Percentiles rank a stretch among this genome's conserved stretches.
phyloP scores from a whole-genome alignment of 30 jellyfish, hydroid and myxozoan species.

The Aurelia coerulea region DNA sequence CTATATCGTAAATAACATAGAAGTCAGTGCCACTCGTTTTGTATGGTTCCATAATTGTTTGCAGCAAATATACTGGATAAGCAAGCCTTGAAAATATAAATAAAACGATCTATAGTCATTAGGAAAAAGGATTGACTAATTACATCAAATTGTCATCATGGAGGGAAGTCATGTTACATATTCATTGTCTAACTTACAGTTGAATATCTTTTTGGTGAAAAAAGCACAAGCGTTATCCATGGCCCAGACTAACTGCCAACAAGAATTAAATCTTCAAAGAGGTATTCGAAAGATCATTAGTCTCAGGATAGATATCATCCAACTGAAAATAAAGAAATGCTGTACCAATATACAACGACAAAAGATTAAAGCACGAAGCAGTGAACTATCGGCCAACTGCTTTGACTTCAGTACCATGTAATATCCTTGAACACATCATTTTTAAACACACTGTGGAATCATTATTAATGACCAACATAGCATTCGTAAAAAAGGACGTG shows the following conservation, averaged over 20 bases:
- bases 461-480: conserved; percentile 32
- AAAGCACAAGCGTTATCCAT: neutral
- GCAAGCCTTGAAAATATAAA: too few species aligned
- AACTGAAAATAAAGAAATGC: conserved; percentile 2
- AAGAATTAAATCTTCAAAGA: neutral
- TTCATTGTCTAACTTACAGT: too few species aligned
- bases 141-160: too few species aligned
- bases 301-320: conserved; percentile 8
- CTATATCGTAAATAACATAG: too few species aligned
- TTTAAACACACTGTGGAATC: conserved; percentile 27
- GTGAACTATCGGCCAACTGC: conserved; percentile 32
- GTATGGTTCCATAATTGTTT: too few species aligned
- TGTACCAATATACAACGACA: conserved; percentile 34
- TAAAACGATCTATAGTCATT: too few species aligned
- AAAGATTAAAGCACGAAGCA: conserved; percentile 23
- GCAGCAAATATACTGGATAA: too few species aligned
- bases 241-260: conserved; percentile 13
- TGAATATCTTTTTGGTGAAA: too few species aligned
- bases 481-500: conserved; percentile 11
- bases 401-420: conserved; percentile 40
- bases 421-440: conserved; percentile 41
- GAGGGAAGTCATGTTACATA: too few species aligned
- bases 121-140: too few species aligned
- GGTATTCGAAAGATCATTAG: conserved; percentile 20
- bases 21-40: too few species aligned